Evolutionary conservation across 1,140 invertebrate genomes (phyloP).

Genomic region (Subanguina moxae): DNA sequence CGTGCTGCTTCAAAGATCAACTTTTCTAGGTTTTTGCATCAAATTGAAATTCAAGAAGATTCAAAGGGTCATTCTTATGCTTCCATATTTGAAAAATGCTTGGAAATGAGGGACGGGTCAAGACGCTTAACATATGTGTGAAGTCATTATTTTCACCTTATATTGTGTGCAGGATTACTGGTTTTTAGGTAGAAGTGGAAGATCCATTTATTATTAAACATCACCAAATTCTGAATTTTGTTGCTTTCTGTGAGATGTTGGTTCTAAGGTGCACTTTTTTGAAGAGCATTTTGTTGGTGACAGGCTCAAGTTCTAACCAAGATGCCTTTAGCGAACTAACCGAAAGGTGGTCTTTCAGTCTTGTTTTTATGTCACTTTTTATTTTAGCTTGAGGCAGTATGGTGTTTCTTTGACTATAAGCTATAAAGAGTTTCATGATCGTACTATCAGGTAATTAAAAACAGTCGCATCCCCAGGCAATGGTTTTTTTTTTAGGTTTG

Average conservation of each 20-base stretch:
- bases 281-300: constrained; percentile 8
- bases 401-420: constrained; percentile 8
- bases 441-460: constrained; percentile 14
- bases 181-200: constrained; percentile 22
- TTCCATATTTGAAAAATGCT: constrained; percentile 26
- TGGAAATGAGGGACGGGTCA: constrained; percentile 13
- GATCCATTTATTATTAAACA: constrained; percentile 23
- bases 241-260: constrained; percentile 29
- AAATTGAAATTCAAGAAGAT: constrained; percentile 20
- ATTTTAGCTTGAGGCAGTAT: constrained; percentile 1
- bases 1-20: too few relatives aligned
- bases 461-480: neutral
- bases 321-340: constrained; percentile 1
- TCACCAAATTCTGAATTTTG: constrained; percentile 27
- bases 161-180: neutral
- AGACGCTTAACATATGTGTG: neutral
- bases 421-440: constrained; percentile 26
- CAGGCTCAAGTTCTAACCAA: constrained; percentile 1
- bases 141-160: neutral
- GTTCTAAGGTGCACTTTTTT: constrained; percentile 6
- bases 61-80: constrained; percentile 22
- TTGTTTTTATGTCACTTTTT: too few relatives aligned
- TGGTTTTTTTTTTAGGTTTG: constrained; percentile 6
- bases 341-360: neutral
- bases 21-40: constrained; percentile 11